Conservation (phyloP, 2,888 invertebrate genomes). For the Lasioglossum leucozonium region DNA sequence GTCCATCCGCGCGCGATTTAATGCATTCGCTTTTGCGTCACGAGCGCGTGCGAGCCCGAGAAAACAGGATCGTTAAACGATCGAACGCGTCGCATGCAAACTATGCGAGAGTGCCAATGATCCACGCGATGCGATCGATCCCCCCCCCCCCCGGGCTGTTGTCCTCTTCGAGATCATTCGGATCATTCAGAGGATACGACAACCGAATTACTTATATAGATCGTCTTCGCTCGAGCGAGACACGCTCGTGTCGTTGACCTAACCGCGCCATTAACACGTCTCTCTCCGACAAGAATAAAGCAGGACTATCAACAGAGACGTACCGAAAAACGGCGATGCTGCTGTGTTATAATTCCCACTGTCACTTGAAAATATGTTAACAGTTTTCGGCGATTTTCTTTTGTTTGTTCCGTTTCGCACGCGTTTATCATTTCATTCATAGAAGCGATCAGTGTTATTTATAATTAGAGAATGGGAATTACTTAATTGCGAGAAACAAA, state of each 20-base stretch:
- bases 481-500: no score
- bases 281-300: background rate
- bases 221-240: background rate
- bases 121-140: background rate
- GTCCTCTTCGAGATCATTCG: background rate
- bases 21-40: constrained; percentile 61
- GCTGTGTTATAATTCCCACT: background rate
- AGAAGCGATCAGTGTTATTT: no score
- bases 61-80: constrained; percentile 62
- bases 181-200: background rate
- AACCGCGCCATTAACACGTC: background rate
- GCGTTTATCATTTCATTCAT: no score
- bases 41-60: constrained; percentile 27
- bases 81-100: constrained; percentile 38
- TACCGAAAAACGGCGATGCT: background rate
- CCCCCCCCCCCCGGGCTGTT: background rate
- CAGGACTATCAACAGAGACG: background rate
- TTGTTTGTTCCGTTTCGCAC: no score
- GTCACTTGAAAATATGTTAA: no score
- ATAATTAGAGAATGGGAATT: no score
- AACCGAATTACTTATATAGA: constrained; percentile 5
- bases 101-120: background rate
- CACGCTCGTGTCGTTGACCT: constrained; percentile 5
- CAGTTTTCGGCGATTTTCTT: no score
- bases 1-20: constrained; percentile 33